Percentiles rank a stretch among this genome's conserved stretches.
Conservation (phyloP, 2,888 invertebrate species). For the Dioctria linearis region DNA sequence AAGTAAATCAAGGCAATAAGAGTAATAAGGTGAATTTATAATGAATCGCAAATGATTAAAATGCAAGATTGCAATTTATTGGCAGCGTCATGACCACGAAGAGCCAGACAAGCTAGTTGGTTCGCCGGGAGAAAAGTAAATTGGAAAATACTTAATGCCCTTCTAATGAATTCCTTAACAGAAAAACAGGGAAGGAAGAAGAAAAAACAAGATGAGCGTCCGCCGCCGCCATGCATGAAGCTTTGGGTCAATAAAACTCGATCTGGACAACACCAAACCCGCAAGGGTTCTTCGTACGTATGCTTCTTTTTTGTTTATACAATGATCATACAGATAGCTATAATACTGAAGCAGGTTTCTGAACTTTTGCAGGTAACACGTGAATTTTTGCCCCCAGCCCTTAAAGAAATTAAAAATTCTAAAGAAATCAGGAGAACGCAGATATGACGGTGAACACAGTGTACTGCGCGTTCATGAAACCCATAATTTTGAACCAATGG, state of each 20-base stretch:
- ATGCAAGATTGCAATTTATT: constrained; percentile 56
- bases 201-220: constrained; percentile 36
- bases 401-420: constrained; percentile 38
- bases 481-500: constrained; percentile 71
- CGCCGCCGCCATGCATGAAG: constrained; percentile 41
- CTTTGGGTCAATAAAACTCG: constrained; percentile 58
- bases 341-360: constrained; percentile 53
- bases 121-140: constrained; percentile 52
- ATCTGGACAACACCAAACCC: constrained; percentile 41
- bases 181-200: constrained; percentile 18
- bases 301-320: neutral
- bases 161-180: constrained; percentile 56
- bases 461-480: constrained; percentile 63
- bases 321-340: neutral
- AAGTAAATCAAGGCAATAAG: constrained; percentile 15
- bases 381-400: constrained; percentile 46
- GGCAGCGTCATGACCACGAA: constrained; percentile 3
- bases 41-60: constrained; percentile 58
- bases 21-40: constrained; percentile 55
- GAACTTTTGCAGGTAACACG: constrained; percentile 52
- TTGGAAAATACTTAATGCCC: constrained; percentile 56
- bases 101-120: constrained; percentile 11
- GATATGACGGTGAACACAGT: constrained; percentile 42
- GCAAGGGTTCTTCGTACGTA: constrained; percentile 11
- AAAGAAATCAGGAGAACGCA: constrained; percentile 38